Evolutionary conservation across 2,113 vertebrate species (phyloP).

Genomic region (Cranoglanis bouderius): DNA sequence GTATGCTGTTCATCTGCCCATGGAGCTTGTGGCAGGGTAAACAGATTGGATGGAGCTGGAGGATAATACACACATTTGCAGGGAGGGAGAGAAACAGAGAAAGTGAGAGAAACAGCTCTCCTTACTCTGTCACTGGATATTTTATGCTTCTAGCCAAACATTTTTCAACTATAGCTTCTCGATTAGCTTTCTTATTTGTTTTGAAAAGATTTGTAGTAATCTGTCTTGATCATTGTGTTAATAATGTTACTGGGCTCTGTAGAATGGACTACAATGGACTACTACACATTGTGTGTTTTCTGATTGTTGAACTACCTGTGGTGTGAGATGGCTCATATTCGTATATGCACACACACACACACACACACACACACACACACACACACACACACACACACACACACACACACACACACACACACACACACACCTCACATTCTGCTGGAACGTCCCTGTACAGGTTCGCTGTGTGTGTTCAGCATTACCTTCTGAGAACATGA

Average conservation of each 20-base stretch:
- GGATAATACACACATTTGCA: constrained; percentile 2
- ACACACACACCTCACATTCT: background rate
- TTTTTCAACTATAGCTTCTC: background rate
- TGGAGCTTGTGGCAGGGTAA: constrained; percentile 15
- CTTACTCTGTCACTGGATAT: background rate
- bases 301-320: background rate
- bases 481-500: background rate
- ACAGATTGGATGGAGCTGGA: constrained; percentile 11
- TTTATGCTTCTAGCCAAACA: background rate
- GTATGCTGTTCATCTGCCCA: constrained; percentile 13
- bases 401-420: background rate
- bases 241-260: constrained; percentile 6
- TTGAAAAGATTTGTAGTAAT: background rate
- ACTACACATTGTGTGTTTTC: background rate
- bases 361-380: background rate
- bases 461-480: constrained; percentile 1
- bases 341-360: background rate
- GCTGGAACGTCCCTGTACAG: background rate
- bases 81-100: background rate
- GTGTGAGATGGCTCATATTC: background rate
- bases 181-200: background rate
- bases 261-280: background rate
- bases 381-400: no score
- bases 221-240: background rate
- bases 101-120: background rate